phyloP scores from a whole-genome alignment of 2,113 vertebrate genomes.

The Apaloderma vittatum region DNA sequence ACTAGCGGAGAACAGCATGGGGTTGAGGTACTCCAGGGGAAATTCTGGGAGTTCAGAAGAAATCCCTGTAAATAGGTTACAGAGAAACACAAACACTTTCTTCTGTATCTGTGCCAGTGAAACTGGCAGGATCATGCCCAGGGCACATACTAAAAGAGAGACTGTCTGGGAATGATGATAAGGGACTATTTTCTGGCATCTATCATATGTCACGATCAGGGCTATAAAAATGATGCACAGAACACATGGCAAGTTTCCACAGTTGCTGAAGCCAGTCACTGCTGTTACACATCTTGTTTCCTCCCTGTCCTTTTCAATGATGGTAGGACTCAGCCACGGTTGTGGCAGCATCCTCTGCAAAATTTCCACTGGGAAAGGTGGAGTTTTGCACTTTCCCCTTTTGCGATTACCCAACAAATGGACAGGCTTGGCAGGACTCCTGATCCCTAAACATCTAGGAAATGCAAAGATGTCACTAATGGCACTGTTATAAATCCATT shows the following conservation, averaged over 20 bases:
- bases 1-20: conserved; percentile 31
- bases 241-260: conserved; percentile 7
- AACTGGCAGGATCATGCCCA: conserved; percentile 24
- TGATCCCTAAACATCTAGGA: not conserved
- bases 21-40: conserved; percentile 46
- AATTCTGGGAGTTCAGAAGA: conserved; percentile 56
- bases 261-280: not conserved
- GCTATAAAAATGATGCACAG: not conserved
- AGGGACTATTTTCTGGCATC: conserved; percentile 13
- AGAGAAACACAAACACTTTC: conserved; percentile 38
- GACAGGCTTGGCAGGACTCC: not conserved
- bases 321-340: accelerated
- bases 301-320: not conserved
- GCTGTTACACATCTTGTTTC: not conserved
- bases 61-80: conserved; percentile 45
- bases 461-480: not conserved
- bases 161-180: conserved; percentile 42
- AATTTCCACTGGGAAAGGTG: not conserved
- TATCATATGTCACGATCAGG: conserved; percentile 50
- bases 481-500: not conserved
- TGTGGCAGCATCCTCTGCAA: not conserved
- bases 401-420: not conserved
- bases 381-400: not conserved
- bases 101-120: not conserved
- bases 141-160: conserved; percentile 1